These are phyloP conservation scores for Rhabdophis nuchalis DNA, from an alignment of 2,797 vertebrate species.

Conservation along the genomic window DNA sequence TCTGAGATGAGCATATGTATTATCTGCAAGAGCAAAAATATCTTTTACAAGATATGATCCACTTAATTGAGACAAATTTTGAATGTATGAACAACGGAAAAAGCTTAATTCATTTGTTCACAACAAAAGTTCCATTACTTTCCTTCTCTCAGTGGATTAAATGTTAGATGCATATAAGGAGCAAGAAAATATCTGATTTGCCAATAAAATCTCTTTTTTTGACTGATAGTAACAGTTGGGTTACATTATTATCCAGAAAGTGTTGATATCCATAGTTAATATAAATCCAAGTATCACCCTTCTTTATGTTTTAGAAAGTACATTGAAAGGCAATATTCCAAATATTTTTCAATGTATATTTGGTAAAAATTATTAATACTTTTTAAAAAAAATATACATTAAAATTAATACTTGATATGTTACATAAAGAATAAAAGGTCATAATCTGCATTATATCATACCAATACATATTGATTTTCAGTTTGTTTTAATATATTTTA, in stretches of 20 bases:
- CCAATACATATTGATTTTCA: not conserved
- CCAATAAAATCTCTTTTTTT: not conserved
- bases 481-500: not conserved
- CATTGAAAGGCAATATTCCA: not conserved
- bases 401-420: not conserved
- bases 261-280: not conserved
- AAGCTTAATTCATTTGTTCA: not conserved
- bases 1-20: not conserved
- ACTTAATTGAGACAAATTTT: not conserved
- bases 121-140: not conserved
- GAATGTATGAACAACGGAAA: not conserved
- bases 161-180: not conserved
- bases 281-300: not conserved
- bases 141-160: not conserved
- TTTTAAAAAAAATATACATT: too few relatives aligned
- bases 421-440: not conserved
- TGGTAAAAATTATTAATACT: not conserved
- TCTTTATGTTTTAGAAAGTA: not conserved
- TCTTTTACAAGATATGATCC: not conserved
- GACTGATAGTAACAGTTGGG: not conserved
- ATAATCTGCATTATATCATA: not conserved
- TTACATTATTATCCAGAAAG: not conserved
- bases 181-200: not conserved
- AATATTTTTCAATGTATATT: not conserved
- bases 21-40: not conserved